Evolutionary conservation across 2,113 vertebrate species (phyloP).

Genomic region (Regulus satrapa): DNA sequence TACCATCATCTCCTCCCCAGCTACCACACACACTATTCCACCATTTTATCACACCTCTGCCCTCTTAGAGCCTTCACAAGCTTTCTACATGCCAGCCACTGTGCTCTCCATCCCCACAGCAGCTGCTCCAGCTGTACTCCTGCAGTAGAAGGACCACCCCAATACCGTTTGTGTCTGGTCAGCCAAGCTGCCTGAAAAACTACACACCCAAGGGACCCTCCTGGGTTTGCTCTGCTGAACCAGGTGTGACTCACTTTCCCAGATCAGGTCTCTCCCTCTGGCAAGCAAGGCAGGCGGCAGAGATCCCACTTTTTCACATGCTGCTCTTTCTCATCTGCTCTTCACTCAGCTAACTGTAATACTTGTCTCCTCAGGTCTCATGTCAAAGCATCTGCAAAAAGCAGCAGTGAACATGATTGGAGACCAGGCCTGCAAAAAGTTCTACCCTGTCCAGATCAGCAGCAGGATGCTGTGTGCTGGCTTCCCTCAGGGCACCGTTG

Average conservation of each 20-base stretch:
- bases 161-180: neutral
- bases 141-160: neutral
- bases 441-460: conserved; percentile 84
- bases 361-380: conserved; percentile 69
- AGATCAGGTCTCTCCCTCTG: neutral
- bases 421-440: conserved; percentile 81
- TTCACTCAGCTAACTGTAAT: neutral
- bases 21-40: neutral
- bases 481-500: conserved; percentile 80
- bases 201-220: neutral
- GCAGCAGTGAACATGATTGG: conserved; percentile 83
- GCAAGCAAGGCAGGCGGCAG: neutral
- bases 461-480: conserved; percentile 91
- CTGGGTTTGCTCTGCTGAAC: neutral
- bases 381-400: conserved; percentile 85
- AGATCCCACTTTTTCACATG: neutral
- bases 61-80: neutral
- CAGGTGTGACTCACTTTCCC: neutral
- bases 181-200: neutral
- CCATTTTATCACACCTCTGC: neutral
- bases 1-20: neutral
- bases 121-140: neutral
- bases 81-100: neutral
- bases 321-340: neutral
- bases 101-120: neutral